Evolutionary conservation across 2,888 invertebrate genomes (phyloP), one percentile per base, ranked within the genome.

Genomic region (Schrankia costaestrigalis): DNA sequence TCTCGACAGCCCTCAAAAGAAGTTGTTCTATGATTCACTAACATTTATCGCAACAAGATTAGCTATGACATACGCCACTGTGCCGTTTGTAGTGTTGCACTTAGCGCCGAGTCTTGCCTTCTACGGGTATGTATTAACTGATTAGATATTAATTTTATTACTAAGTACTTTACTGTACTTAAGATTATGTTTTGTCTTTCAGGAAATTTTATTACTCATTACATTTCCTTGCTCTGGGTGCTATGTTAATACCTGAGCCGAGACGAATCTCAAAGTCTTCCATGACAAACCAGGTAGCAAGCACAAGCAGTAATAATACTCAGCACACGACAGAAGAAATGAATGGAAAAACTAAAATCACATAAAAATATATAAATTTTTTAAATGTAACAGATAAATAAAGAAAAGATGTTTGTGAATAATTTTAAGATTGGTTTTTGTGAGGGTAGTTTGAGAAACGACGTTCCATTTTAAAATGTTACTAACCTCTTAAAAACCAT

Each of bases 31-130:
- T 78, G 96, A 98, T 78, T 82, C 91, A 32, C 59, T 95, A 40
- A 95, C 98, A 22, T 95, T 96, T 71, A 66, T 94, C 14, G 90
- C 92, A 21, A 97, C 97, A 11, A 91, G 97, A 55, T 74, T 97
- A 28, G 91, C 94, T 41, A 92, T 98, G 91, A 94, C 95, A 17
- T 98, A 98, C 74, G 90, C 95, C 32, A 95, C 97, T 25, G 96
- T 97, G 76, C 95, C 97, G 51, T 99, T 99, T 82, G 93, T 98
- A 41, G 85, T 98, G 44, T 90, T 98, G 63, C 95, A 97, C 69
- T 92, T 97, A 56, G 89, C 90, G 73, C 92, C 95, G 18, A 92
- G 93, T 61, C 80, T 96, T 34, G 89, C 90, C 35, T 86, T 97
- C 59, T 96, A 94, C 78, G 91, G 92, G 96, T 97, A 89, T 90